Evolutionary conservation across 35 echinoderm and acorn worm genomes (phyloP), one percentile per base, ranked within the genome.

Genomic region (Patiria miniata): DNA sequence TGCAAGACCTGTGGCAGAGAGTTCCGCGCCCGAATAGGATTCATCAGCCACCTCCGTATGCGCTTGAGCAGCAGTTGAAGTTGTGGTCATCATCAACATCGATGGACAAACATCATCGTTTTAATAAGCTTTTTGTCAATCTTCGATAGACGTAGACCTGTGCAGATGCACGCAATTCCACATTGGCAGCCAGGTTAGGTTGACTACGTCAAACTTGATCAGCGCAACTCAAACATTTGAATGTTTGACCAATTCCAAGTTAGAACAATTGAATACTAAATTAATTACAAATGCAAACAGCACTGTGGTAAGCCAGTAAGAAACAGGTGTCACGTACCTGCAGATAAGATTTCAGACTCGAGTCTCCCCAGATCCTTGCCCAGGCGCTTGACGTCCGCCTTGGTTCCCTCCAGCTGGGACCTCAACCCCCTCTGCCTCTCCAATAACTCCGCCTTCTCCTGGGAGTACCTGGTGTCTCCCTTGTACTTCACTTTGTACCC

Each of bases 401-500:
- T 83, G 29, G 73, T 53, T 1, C 80, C 81, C 39, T 80, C 51
- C 29, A 90, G 57, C 69, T 90, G 61, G 26, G 81, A 59, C 9
- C 39, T 33, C 44, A 90, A 68, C 1, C 68, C 88, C 52, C 88
- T 90, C 65, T 51, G 37, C 47, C 51, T 90, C 65, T 84, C 42
- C 58, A 90, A 14, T 51, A 36, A 68, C 81, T 55, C 81, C 40
- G 57, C 81, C 22, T 81, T 76, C 39, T 90, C 59, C 7, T 82
- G 57, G 21, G 81, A 78, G 51, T 77, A 90, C 51, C 84, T 90
- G 60, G 22, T 37, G 39, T 84, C 88, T 36, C 50, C 81, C 44
- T 90, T 82, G 68, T 84, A 90, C 37, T 84, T 90, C n/a, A 90
- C 88, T 26, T 30, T 82, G 68, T 90, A 84, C 2, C 34, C 26